These are phyloP conservation scores for Glandiceps talaboti DNA, from an alignment of 53 echinoderm and acorn worm genomes.

Conservation along the genomic window DNA sequence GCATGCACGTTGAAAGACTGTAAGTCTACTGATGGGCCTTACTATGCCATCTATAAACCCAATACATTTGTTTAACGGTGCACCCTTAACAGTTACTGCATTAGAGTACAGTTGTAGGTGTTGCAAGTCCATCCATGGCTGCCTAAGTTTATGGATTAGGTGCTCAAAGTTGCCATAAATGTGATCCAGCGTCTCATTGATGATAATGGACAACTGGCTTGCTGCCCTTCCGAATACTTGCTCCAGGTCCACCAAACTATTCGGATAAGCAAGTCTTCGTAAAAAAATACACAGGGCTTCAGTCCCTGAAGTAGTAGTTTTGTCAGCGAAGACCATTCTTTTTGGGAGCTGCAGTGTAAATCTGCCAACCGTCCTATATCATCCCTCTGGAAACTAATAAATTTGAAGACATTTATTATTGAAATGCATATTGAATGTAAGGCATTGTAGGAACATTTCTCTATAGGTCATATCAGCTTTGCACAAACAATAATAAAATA, in stretches of 20 bases:
- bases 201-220: conserved; percentile 19
- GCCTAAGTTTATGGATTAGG: conserved; percentile 8
- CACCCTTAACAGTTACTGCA: conserved; percentile 17
- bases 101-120: conserved; percentile 11
- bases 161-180: conserved; percentile 15
- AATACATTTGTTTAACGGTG: conserved; percentile 23
- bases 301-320: conserved; percentile 14
- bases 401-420: no score
- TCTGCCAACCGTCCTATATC: no score
- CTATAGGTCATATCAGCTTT: no score
- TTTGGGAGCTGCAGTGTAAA: conserved; percentile 19
- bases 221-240: conserved; percentile 22
- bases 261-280: conserved; percentile 28
- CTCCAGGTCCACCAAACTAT: conserved; percentile 22
- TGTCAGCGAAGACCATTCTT: conserved; percentile 14
- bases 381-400: no score
- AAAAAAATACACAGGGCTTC: conserved; percentile 24
- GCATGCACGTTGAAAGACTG: conserved; percentile 7
- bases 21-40: conserved; percentile 15
- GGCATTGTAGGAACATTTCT: no score
- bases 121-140: conserved; percentile 16
- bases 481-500: no score
- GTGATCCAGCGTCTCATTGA: conserved; percentile 15
- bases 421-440: no score
- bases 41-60: conserved; percentile 34